phyloP scores from a whole-genome alignment of 2,113 vertebrate genomes.

The Mugil cephalus region DNA sequence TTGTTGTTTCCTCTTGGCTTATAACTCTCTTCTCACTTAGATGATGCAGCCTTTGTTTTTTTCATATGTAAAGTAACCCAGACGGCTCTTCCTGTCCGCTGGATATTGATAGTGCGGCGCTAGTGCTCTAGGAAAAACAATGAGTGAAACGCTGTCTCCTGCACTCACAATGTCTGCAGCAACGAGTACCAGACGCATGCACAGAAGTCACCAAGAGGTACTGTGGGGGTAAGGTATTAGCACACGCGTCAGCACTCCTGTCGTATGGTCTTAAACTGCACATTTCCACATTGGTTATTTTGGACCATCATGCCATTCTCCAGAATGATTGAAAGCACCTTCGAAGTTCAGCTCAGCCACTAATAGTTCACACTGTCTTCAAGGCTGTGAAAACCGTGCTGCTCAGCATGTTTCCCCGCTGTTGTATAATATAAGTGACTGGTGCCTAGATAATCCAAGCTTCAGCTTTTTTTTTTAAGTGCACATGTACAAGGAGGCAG shows the following conservation, averaged over 20 bases:
- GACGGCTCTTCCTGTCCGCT: slow-evolving; percentile 67
- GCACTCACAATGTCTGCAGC: slow-evolving; percentile 35
- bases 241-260: slow-evolving; percentile 61
- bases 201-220: slow-evolving; percentile 60
- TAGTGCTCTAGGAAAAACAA: slow-evolving; percentile 56
- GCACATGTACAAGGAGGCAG: slow-evolving; percentile 55
- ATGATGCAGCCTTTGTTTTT: slow-evolving; percentile 48
- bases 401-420: slow-evolving; percentile 75
- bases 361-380: slow-evolving; percentile 65
- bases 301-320: slow-evolving; percentile 69
- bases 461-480: slow-evolving; percentile 68
- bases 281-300: slow-evolving; percentile 80
- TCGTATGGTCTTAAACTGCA: slow-evolving; percentile 58
- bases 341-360: slow-evolving; percentile 42
- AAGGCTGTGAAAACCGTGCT: slow-evolving; percentile 30
- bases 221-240: slow-evolving; percentile 57
- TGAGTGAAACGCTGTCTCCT: slow-evolving; percentile 70
- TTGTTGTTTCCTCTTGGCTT: slow-evolving; percentile 38
- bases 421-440: slow-evolving; percentile 70
- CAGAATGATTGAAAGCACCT: slow-evolving; percentile 52
- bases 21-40: slow-evolving; percentile 1
- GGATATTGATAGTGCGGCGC: slow-evolving; percentile 53
- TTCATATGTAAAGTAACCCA: slow-evolving; percentile 39
- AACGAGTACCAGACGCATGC: slow-evolving; percentile 69
- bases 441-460: slow-evolving; percentile 62